These are phyloP conservation scores for Aepyceros melampus DNA, from an alignment of 2,113 vertebrate species.

Conservation along the genomic window DNA sequence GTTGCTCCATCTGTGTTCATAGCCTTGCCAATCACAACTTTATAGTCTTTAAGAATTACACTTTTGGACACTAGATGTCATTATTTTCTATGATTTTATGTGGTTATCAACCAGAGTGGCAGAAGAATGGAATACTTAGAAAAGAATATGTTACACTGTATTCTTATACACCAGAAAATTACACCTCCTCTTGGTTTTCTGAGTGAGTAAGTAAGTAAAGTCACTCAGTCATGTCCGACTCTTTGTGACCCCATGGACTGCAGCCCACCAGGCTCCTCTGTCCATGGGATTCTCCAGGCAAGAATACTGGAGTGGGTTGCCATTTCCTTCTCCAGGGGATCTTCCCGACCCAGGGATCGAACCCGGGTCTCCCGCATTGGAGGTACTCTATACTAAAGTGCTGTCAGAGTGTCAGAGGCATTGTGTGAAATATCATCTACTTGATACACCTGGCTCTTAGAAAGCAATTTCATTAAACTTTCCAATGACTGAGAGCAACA, in stretches of 20 bases:
- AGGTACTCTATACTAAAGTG: neutral
- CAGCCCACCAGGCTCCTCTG: no score
- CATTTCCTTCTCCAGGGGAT: no score
- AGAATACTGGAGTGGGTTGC: no score
- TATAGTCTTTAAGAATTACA: neutral
- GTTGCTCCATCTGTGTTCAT: neutral
- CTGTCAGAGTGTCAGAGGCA: neutral
- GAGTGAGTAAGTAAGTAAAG: no score
- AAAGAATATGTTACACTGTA: neutral
- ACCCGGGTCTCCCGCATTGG: no score
- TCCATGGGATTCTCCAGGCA: no score
- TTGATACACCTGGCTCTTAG: neutral
- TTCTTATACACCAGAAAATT: neutral
- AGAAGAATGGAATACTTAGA: neutral
- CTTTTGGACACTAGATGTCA: constrained; percentile 72
- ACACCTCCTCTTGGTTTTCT: neutral
- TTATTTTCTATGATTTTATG: constrained; percentile 57
- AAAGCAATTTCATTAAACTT: neutral
- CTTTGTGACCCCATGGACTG: no score
- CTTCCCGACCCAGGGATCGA: no score
- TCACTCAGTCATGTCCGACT: no score
- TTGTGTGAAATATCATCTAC: neutral
- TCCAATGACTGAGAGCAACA: neutral
- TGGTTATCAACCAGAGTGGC: neutral
- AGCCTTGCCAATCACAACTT: neutral